Conservation (phyloP, 2,888 invertebrate species). For the Drosophila austrosaltans region DNA sequence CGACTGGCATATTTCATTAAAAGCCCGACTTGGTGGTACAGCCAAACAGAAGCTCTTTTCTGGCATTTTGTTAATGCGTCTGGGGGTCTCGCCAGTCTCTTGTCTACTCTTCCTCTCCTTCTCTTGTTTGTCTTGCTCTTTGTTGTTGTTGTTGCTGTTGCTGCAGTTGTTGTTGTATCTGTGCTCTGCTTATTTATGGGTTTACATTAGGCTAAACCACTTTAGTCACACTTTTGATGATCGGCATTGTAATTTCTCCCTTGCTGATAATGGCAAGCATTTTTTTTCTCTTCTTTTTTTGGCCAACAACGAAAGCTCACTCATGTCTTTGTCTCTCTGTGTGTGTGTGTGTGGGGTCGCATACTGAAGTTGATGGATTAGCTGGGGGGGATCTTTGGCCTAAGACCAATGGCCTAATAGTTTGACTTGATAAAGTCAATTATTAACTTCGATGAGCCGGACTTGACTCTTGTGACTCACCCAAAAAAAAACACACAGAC, state of each 20-base stretch:
- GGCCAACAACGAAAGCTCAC: slow-evolving; percentile 45
- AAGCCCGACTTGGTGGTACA: slow-evolving; percentile 48
- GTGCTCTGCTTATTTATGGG: slow-evolving; percentile 77
- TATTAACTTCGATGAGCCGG: slow-evolving; percentile 67
- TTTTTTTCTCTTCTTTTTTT: slow-evolving; percentile 57
- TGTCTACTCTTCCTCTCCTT: slow-evolving; percentile 1
- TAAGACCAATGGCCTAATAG: slow-evolving; percentile 40
- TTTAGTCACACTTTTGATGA: slow-evolving; percentile 82
- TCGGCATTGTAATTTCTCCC: slow-evolving; percentile 65
- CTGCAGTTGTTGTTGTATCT: slow-evolving; percentile 39
- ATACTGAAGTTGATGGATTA: slow-evolving; percentile 65
- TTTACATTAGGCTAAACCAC: slow-evolving; percentile 83
- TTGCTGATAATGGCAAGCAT: slow-evolving; percentile 66
- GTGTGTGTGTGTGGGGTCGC: slow-evolving; percentile 55
- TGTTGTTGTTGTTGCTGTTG: slow-evolving; percentile 22
- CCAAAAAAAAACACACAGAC: slow-evolving; percentile 53
- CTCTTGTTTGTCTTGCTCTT: slow-evolving; percentile 5
- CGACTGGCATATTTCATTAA: slow-evolving; percentile 79
- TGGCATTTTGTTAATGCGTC: slow-evolving; percentile 79
- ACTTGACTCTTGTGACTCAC: slow-evolving; percentile 66
- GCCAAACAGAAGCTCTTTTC: slow-evolving; percentile 81
- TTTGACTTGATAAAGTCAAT: slow-evolving; percentile 67
- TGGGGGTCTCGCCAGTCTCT: slow-evolving; percentile 45
- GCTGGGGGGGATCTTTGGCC: slow-evolving; percentile 12
- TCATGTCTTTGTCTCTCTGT: slow-evolving; percentile 15